phyloP scores from a whole-genome alignment of 2,113 vertebrate species.

The Oreochromis niloticus region DNA sequence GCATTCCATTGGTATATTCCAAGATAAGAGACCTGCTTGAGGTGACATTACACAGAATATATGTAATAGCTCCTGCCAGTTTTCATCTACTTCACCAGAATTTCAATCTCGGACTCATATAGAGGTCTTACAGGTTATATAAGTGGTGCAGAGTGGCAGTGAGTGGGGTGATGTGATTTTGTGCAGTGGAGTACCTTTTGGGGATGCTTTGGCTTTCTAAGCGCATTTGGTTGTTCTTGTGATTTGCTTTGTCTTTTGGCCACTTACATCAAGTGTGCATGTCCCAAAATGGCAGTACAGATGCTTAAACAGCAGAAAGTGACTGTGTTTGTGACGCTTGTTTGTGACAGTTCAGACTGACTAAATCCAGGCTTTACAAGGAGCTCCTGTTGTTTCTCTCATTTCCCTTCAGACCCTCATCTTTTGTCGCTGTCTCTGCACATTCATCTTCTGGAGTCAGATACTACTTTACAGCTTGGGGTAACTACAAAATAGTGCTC shows the following conservation, averaged over 20 bases:
- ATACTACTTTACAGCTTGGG: not conserved
- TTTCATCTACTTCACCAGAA: not conserved
- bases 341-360: not conserved
- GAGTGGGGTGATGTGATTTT: not conserved
- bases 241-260: not conserved
- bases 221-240: not conserved
- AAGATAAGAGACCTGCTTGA: not conserved
- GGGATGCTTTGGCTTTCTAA: not conserved
- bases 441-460: not conserved
- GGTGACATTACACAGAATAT: not conserved
- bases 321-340: not conserved
- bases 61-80: not conserved
- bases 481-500: not conserved
- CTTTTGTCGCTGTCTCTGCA: not conserved
- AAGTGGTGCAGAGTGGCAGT: not conserved
- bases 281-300: not conserved
- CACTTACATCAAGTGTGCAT: not conserved
- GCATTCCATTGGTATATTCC: not conserved
- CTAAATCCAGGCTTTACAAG: not conserved
- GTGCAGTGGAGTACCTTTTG: not conserved
- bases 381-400: not conserved
- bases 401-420: constrained; percentile 3
- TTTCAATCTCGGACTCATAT: not conserved
- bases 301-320: not conserved
- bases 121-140: not conserved